These are phyloP conservation scores for Acanthopleura granulata DNA, from an alignment of 2,888 invertebrate species.

Conservation along the genomic window DNA sequence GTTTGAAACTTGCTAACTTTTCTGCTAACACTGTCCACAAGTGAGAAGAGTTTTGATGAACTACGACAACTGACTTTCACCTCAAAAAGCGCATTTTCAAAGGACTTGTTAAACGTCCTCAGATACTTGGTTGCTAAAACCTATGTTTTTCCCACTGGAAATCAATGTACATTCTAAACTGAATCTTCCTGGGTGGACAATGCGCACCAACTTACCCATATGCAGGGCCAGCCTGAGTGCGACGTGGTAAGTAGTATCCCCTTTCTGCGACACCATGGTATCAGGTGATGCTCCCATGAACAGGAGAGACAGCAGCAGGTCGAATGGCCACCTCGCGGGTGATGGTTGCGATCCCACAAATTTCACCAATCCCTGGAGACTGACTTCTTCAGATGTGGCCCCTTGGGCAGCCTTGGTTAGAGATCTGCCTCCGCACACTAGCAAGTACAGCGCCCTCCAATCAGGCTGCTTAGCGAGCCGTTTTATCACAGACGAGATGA, in stretches of 20 bases:
- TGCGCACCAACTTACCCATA: constrained; percentile 34
- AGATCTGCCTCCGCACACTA: neutral
- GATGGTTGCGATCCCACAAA: too few relatives aligned
- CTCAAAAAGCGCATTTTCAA: too few relatives aligned
- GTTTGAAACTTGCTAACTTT: too few relatives aligned
- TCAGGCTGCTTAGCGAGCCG: neutral
- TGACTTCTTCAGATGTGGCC: too few relatives aligned
- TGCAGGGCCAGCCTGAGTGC: constrained; percentile 38
- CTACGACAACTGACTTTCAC: too few relatives aligned
- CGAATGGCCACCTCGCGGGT: neutral
- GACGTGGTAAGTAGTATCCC: constrained; percentile 44
- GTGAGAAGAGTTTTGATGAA: too few relatives aligned
- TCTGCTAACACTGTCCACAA: too few relatives aligned
- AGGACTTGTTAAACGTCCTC: neutral
- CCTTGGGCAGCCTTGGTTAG: too few relatives aligned
- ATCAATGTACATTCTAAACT: neutral
- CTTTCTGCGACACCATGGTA: constrained; percentile 30
- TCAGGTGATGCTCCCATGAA: constrained; percentile 28
- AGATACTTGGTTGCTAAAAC: neutral
- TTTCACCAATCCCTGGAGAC: too few relatives aligned
- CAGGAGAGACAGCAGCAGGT: constrained; percentile 33
- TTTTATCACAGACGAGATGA: neutral
- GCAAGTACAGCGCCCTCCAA: neutral
- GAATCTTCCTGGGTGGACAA: neutral
- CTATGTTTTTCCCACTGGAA: neutral